Evolutionary conservation across 2,888 invertebrate species (phyloP), one percentile per base, ranked within the genome.

Genomic region (Rhagonycha lutea): DNA sequence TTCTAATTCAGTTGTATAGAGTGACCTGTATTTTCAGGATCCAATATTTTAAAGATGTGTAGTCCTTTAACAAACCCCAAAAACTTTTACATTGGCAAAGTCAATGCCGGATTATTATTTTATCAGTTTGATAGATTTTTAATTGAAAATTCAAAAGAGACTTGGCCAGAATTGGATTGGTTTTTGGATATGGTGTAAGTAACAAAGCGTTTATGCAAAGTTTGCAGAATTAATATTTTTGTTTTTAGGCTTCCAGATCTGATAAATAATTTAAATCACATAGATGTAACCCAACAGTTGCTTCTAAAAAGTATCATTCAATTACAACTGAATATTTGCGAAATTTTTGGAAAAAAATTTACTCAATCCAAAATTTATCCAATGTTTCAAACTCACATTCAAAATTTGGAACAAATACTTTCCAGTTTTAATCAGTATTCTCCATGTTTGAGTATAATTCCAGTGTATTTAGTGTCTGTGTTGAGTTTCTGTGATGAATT

Each of bases 161-260:
- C 91, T 81, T 96, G 95, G 95, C 86, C 90, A 11, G 92, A 93
- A 84, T 88, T 94, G 78, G 91, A 91, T 74, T 95, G 95, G 94
- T 89, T 93, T 83, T 88, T 91, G 14, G 88, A 89, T 83, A 89
- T 90, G 85, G 88, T 91, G 93, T 93, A 86, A 90, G 91, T 63
- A 62, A 24, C 47, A 14, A 14, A 11, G n/a, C 18, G 10, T 24
- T 68, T 14, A 11, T 60, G 28, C 1, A 0, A n/a, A 24, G 67
- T 67, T 9, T 26, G 1, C 68, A 68, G 70, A 61, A 63, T 68
- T 73, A 76, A 65, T 28, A 65, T 75, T 73, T 70, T 61, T 73
- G 65, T 68, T 87, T 88, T 65, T 83, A 93, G 92, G 82, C 84
- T 93, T 75, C 91, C 91, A 28, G 89, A 90, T 80, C 80, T 93